Evolutionary conservation across 2,797 vertebrate genomes (phyloP), one percentile per base, ranked within the genome.

Genomic region (Sebastes goodei): DNA sequence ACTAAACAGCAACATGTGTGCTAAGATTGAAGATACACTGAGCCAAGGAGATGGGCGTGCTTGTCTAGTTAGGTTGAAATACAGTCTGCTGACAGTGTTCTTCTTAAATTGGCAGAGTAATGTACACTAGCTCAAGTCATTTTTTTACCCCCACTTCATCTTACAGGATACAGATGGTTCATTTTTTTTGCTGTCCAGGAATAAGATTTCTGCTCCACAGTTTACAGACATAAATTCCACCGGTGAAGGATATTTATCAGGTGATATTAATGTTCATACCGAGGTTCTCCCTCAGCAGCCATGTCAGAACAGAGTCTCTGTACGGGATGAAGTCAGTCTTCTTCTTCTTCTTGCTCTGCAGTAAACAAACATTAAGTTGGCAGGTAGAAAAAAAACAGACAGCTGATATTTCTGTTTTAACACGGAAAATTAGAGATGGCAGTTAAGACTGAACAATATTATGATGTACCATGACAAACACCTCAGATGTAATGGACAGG

Each of bases 291-390:
- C 98, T 96, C 82, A 99, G 96, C 52, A 99, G 96, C 99, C 99
- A 99, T 0, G 99, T 99, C 78, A 99, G 94, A 59, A 99, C 99
- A 64, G 99, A 99, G 95, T 99, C 99, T 91, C 99, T 95, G 91
- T 99, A 99, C 0, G 99, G 99, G 93, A 99, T 99, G 88, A 99
- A 99, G 92, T 99, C 98, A 0, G 93, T 95, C 96, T 99, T 99
- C 96, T 99, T 99, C 95, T 99, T 99, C 86, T 99, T 99, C 93
- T 99, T 99, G 95, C 97, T 99, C 98, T 99, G 91, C 72, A 90
- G 93, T 81, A 92, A 71, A 93, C 35, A 90, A 75, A 79, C 65
- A 56, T 76, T 35, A 32, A 71, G 42, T 81, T 10, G 6, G 29
- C 10, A 65, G n/a, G 21, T 27, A 63, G 46, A 56, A 49, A 46